These are phyloP conservation scores for Paraescarpia echinospica DNA, from an alignment of 1,140 invertebrate genomes.

Conservation along the genomic window DNA sequence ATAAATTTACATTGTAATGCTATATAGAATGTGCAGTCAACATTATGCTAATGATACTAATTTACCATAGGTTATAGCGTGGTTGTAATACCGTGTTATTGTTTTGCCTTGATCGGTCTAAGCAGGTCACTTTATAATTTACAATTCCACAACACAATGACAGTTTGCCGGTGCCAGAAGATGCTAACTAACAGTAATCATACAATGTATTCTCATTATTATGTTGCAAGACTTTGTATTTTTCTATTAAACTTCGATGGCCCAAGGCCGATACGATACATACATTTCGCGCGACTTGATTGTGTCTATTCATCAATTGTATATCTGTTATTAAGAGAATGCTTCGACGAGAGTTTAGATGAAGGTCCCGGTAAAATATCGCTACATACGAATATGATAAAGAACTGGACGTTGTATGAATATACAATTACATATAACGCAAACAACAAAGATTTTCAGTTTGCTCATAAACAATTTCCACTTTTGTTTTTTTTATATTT, in stretches of 20 bases:
- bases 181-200: not conserved
- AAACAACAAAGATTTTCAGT: no score
- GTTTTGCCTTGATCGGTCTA: not conserved
- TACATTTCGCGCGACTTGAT: not conserved
- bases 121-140: not conserved
- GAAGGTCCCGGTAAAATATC: no score
- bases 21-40: no score
- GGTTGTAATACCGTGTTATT: not conserved
- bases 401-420: no score
- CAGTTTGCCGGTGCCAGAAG: not conserved
- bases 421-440: no score
- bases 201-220: not conserved
- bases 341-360: no score
- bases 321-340: not conserved
- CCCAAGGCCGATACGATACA: not conserved
- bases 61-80: not conserved
- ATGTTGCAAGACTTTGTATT: not conserved
- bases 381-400: no score
- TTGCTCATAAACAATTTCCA: not conserved
- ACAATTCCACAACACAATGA: not conserved
- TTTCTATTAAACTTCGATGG: not conserved
- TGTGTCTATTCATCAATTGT: not conserved
- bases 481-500: no score
- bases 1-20: no score
- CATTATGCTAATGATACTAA: not conserved